These are phyloP conservation scores for Heliothis virescens DNA, from an alignment of 1,140 invertebrate genomes.

Conservation along the genomic window DNA sequence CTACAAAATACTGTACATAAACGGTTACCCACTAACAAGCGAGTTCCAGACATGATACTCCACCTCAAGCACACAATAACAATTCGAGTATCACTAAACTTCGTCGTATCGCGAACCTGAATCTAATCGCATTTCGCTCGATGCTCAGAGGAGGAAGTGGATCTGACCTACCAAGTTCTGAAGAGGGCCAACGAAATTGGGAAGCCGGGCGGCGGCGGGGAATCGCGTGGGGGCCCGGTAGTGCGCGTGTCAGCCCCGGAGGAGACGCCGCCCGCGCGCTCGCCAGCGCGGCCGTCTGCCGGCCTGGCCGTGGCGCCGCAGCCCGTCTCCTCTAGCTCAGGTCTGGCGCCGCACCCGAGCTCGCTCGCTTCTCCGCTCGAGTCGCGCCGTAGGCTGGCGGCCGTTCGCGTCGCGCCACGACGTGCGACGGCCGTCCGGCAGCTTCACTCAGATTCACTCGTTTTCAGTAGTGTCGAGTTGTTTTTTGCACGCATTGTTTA, in stretches of 20 bases:
- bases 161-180: slow-evolving; percentile 96
- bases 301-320: slow-evolving; percentile 83
- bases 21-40: slow-evolving; percentile 59
- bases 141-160: slow-evolving; percentile 90
- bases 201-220: slow-evolving; percentile 84
- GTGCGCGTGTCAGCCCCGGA: slow-evolving; percentile 83
- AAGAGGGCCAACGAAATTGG: slow-evolving; percentile 96
- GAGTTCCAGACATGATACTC: slow-evolving; percentile 39
- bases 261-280: slow-evolving; percentile 76
- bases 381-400: slow-evolving; percentile 65
- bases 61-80: slow-evolving; percentile 56
- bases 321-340: slow-evolving; percentile 86
- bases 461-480: slow-evolving; percentile 81
- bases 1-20: slow-evolving; percentile 48
- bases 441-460: slow-evolving; percentile 77
- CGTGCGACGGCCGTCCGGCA: slow-evolving; percentile 65
- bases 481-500: slow-evolving; percentile 78
- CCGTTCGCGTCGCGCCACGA: slow-evolving; percentile 53
- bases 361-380: slow-evolving; percentile 71
- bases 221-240: slow-evolving; percentile 79
- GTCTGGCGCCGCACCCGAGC: slow-evolving; percentile 80
- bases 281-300: slow-evolving; percentile 73
- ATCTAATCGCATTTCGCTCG: slow-evolving; percentile 77
- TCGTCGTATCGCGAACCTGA: slow-evolving; percentile 54
- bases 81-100: slow-evolving; percentile 53